These are phyloP conservation scores for Astyanax mexicanus DNA, from an alignment of 2,797 vertebrate species.

Conservation along the genomic window DNA sequence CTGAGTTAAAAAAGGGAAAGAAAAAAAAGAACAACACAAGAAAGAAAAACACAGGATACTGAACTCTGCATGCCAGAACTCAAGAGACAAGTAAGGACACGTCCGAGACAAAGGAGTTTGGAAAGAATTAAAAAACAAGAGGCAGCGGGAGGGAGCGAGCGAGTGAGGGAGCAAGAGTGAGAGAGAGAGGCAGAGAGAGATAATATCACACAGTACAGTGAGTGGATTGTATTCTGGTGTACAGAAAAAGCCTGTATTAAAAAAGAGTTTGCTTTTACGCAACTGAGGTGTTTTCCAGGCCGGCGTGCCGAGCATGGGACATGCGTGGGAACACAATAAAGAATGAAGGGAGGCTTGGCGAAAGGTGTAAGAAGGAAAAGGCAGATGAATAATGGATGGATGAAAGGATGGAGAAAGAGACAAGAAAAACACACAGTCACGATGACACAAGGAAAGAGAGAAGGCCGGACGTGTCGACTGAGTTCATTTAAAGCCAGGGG, in stretches of 20 bases:
- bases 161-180: conserved; percentile 17
- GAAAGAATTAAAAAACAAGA: conserved; percentile 68
- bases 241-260: conserved; percentile 39
- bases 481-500: conserved; percentile 1
- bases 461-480: neutral
- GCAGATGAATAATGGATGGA: conserved; percentile 15
- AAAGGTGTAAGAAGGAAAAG: conserved; percentile 24
- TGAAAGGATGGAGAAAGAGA: neutral
- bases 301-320: conserved; percentile 11
- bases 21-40: conserved; percentile 18
- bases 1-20: conserved; percentile 18
- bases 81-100: conserved; percentile 74
- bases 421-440: conserved; percentile 23
- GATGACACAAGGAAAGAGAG: conserved; percentile 31
- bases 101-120: conserved; percentile 67
- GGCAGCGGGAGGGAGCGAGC: conserved; percentile 46
- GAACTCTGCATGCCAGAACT: conserved; percentile 67
- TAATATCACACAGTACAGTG: conserved; percentile 67
- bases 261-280: conserved; percentile 47
- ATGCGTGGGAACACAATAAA: conserved; percentile 32
- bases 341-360: conserved; percentile 1
- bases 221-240: conserved; percentile 64
- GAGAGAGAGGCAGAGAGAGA: conserved; percentile 54
- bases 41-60: conserved; percentile 73
- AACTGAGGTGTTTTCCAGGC: conserved; percentile 50